Conservation (phyloP, 2,888 invertebrate species). For the Ecdyonurus torrentis region DNA sequence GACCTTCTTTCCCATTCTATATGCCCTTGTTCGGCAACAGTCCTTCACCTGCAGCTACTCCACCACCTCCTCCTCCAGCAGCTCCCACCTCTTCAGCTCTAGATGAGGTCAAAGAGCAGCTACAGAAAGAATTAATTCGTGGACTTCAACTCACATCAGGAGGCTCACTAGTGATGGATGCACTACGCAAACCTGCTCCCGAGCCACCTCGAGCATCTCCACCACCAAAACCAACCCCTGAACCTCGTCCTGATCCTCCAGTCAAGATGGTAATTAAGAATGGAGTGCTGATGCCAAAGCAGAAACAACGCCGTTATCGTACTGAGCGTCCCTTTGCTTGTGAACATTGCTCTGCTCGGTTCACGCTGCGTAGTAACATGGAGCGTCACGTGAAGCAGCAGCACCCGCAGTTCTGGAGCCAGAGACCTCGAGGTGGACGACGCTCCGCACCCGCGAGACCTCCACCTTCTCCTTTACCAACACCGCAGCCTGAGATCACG, state of each 20-base stretch:
- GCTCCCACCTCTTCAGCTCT: constrained; percentile 18
- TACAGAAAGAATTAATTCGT: constrained; percentile 45
- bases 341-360: constrained; percentile 76
- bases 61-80: constrained; percentile 5
- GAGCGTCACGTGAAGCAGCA: constrained; percentile 88
- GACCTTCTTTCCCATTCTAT: constrained; percentile 37
- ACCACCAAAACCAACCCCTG: constrained; percentile 17
- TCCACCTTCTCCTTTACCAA: neutral
- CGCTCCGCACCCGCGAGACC: constrained; percentile 3
- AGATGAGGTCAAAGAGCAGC: constrained; percentile 48
- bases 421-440: constrained; percentile 41
- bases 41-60: neutral
- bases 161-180: constrained; percentile 35
- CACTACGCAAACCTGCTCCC: constrained; percentile 4
- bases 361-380: constrained; percentile 87
- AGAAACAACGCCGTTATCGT: constrained; percentile 75
- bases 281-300: constrained; percentile 78
- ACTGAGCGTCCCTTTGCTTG: constrained; percentile 84
- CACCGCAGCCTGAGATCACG: neutral
- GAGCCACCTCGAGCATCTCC: neutral
- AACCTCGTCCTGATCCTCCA: constrained; percentile 26
- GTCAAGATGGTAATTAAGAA: constrained; percentile 85
- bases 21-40: constrained; percentile 29
- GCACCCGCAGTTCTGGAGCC: constrained; percentile 80
- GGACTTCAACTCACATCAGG: constrained; percentile 54